A percentile compares a stretch with the other conserved stretches of the same genome.
These are phyloP conservation scores for Piprites chloris DNA, from an alignment of 2,113 vertebrate species.

Conservation along the genomic window DNA sequence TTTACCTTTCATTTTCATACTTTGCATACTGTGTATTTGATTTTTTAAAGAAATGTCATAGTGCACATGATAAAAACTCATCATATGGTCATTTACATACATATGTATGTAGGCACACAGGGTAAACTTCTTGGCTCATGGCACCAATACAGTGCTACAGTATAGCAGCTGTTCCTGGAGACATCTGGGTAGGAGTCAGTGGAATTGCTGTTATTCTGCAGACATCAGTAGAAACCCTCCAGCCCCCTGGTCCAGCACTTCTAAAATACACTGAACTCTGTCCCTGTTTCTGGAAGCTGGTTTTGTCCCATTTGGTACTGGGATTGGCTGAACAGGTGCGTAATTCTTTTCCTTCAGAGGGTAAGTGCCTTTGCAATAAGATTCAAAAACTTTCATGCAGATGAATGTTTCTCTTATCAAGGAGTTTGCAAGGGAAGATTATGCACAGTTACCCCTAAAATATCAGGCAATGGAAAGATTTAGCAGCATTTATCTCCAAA, in stretches of 20 bases:
- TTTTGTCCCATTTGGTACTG: accelerated
- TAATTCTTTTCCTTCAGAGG: not conserved
- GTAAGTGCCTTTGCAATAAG: not conserved
- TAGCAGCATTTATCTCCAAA: not conserved
- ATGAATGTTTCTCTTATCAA: not conserved
- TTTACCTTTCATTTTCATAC: not conserved
- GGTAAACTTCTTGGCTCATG: not conserved
- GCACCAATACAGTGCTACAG: accelerated
- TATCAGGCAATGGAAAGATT: not conserved
- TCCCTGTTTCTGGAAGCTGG: not conserved
- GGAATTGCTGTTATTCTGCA: not conserved
- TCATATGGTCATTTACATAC: accelerated
- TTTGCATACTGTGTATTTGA: not conserved
- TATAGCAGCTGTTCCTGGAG: not conserved
- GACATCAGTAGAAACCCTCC: not conserved
- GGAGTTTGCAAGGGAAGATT: not conserved
- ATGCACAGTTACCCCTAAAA: not conserved
- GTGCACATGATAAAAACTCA: not conserved
- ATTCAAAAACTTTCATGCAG: not conserved
- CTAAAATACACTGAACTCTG: not conserved
- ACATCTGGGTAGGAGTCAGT: not conserved
- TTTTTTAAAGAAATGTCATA: not conserved
- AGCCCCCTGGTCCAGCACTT: not conserved
- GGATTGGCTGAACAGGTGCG: not conserved
- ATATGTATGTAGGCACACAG: no score